Percentiles rank a stretch among this genome's conserved stretches.
These are phyloP conservation scores for Latheticus oryzae DNA, from an alignment of 2,888 invertebrate species.

Conservation along the genomic window DNA sequence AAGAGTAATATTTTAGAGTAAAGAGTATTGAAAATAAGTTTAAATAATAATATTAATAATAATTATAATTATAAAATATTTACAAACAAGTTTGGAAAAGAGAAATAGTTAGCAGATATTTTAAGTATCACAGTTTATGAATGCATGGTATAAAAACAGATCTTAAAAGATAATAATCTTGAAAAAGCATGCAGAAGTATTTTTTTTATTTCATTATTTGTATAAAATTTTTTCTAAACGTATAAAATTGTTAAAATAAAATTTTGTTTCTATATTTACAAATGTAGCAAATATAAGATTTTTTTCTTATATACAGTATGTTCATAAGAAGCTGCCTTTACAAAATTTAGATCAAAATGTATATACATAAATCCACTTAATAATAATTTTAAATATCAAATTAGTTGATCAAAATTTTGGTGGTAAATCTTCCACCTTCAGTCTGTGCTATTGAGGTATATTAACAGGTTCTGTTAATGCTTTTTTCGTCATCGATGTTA, in stretches of 20 bases:
- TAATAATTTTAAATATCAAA: neutral
- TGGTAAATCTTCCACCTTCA: constrained; percentile 49
- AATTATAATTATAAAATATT: constrained; percentile 36
- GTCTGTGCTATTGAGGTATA: constrained; percentile 49
- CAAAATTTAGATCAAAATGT: constrained; percentile 43
- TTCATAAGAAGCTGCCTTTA: constrained; percentile 42
- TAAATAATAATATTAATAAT: too few species aligned
- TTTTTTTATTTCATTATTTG: constrained; percentile 34
- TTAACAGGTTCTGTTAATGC: constrained; percentile 54
- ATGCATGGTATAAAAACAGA: constrained; percentile 47
- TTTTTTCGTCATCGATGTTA: constrained; percentile 65
- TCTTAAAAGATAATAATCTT: constrained; percentile 33
- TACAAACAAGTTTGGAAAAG: constrained; percentile 41
- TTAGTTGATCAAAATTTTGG: constrained; percentile 41
- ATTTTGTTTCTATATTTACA: constrained; percentile 41
- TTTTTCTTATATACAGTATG: constrained; percentile 37
- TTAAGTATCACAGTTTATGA: constrained; percentile 59
- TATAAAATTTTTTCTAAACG: constrained; percentile 36
- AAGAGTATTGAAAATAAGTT: constrained; percentile 40
- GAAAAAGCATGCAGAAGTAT: constrained; percentile 38
- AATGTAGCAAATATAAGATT: constrained; percentile 38
- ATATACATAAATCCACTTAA: too few species aligned
- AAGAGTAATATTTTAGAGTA: constrained; percentile 30
- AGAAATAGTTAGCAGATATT: constrained; percentile 51
- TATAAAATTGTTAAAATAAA: constrained; percentile 43